phyloP scores from a whole-genome alignment of 2,113 vertebrate species.

The Neodon shergylaensis region DNA sequence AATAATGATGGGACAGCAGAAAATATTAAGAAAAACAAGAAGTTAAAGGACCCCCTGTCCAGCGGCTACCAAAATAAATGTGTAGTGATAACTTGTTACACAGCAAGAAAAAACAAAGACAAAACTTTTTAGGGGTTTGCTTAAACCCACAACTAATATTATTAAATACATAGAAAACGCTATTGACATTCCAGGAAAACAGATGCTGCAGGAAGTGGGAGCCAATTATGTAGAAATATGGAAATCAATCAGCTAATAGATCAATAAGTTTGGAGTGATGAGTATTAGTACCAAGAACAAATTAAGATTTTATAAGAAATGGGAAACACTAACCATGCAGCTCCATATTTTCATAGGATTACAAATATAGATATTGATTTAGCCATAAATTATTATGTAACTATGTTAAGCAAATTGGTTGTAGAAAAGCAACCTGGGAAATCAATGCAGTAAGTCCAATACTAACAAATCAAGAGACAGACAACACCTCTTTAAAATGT shows the following conservation, averaged over 20 bases:
- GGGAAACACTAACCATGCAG: background rate
- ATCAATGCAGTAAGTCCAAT: background rate
- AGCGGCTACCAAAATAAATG: accelerated
- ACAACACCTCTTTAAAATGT: too few relatives aligned
- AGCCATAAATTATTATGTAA: background rate
- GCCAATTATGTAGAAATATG: background rate
- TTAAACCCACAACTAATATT: background rate
- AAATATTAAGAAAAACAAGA: background rate
- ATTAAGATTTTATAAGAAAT: slow-evolving; percentile 25
- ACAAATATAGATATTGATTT: background rate
- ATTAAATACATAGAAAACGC: background rate
- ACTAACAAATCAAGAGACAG: background rate
- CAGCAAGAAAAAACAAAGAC: background rate
- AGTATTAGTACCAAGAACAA: slow-evolving; percentile 3
- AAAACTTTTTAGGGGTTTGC: background rate
- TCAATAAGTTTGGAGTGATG: background rate
- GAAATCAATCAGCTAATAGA: background rate
- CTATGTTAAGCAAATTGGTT: background rate
- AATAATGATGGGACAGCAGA: background rate
- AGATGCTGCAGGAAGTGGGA: background rate
- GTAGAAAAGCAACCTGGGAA: background rate
- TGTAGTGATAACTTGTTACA: background rate
- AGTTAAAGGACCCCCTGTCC: too few relatives aligned
- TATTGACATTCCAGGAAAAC: background rate
- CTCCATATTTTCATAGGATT: background rate